These are phyloP conservation scores for Laodelphax striatellus DNA, from an alignment of 1,140 invertebrate species.

Conservation along the genomic window DNA sequence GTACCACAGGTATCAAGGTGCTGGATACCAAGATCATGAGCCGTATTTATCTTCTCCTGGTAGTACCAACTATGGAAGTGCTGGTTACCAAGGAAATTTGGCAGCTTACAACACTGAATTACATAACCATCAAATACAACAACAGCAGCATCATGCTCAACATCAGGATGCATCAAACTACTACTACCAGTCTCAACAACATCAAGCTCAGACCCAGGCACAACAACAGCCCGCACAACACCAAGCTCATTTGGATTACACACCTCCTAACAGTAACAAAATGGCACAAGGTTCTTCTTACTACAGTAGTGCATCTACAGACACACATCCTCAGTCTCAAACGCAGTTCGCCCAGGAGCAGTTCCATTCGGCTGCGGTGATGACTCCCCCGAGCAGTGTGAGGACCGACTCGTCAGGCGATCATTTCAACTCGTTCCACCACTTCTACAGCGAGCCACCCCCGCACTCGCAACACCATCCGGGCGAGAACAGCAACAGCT, in stretches of 20 bases:
- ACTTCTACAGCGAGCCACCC: conserved; percentile 45
- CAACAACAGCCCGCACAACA: conserved; percentile 27
- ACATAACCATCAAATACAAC: conserved; percentile 16
- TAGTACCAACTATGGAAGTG: conserved; percentile 16
- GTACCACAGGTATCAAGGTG: neutral
- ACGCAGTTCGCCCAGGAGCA: conserved; percentile 17
- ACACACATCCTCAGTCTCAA: neutral
- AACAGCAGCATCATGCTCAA: conserved; percentile 26
- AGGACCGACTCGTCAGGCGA: conserved; percentile 41
- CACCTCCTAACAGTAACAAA: neutral
- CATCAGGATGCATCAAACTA: conserved; percentile 24
- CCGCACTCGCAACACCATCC: conserved; percentile 32
- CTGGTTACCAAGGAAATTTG: conserved; percentile 15
- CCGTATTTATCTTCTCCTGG: conserved; percentile 22
- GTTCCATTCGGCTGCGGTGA: conserved; percentile 36
- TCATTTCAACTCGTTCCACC: conserved; percentile 52
- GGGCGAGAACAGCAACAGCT: conserved; percentile 74
- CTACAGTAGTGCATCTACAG: neutral
- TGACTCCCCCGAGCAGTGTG: conserved; percentile 44
- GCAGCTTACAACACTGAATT: neutral
- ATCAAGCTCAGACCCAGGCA: conserved; percentile 26
- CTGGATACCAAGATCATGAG: conserved; percentile 18
- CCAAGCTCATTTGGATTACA: conserved; percentile 10
- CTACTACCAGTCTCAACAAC: conserved; percentile 22
- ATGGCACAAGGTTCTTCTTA: neutral